A percentile compares a stretch with the other conserved stretches of the same genome.
These are phyloP conservation scores for Chrysolina americana DNA, from an alignment of 2,888 invertebrate species.

Conservation along the genomic window DNA sequence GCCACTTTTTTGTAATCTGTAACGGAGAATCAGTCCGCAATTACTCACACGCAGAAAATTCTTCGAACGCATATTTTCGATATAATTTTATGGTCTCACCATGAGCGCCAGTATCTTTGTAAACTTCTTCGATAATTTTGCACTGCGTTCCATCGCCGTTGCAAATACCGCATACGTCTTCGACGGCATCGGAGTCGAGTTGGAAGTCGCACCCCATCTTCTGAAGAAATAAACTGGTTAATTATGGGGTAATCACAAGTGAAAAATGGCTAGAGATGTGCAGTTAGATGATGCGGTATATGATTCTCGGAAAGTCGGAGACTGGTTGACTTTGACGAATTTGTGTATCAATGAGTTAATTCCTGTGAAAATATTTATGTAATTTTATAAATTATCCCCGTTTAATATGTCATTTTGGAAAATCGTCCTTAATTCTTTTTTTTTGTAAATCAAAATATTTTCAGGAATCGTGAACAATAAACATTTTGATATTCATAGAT, in stretches of 20 bases:
- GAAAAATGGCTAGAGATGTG: neutral
- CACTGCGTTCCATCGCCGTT: constrained; percentile 80
- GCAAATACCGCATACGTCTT: constrained; percentile 79
- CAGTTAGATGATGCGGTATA: neutral
- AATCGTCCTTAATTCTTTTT: no score
- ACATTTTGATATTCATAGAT: no score
- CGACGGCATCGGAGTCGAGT: constrained; percentile 76
- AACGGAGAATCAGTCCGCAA: constrained; percentile 32
- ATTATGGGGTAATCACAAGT: constrained; percentile 7
- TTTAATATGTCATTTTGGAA: no score
- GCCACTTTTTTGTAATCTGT: constrained; percentile 74
- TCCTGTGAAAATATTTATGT: no score
- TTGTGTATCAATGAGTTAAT: no score
- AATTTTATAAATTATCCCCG: no score
- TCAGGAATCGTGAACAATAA: no score
- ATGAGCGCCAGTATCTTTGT: constrained; percentile 65
- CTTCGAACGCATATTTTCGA: neutral
- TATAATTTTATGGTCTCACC: constrained; percentile 29
- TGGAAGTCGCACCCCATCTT: constrained; percentile 79
- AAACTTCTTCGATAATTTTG: constrained; percentile 73
- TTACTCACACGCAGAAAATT: constrained; percentile 1
- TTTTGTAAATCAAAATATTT: no score
- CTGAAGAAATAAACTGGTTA: constrained; percentile 63
- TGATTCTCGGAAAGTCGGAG: neutral
- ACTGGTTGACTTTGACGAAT: no score